Conservation (phyloP, 2,888 invertebrate genomes). For the Acrobasis repandana region DNA sequence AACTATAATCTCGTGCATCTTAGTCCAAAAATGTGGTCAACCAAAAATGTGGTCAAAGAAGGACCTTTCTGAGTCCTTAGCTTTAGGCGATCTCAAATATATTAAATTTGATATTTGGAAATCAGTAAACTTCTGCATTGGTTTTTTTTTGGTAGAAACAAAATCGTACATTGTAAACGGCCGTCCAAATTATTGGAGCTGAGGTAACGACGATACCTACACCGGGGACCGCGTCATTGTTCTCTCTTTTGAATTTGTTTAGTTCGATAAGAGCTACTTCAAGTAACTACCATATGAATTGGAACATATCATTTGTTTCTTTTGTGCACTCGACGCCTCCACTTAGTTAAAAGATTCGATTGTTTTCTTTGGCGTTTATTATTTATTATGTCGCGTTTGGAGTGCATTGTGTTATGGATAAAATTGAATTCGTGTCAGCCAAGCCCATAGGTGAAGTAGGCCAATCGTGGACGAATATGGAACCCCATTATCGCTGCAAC, state of each 20-base stretch:
- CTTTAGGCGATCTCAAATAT: no score
- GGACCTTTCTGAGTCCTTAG: no score
- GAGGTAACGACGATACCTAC: conserved; percentile 60
- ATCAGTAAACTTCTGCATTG: no score
- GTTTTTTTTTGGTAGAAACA: neutral
- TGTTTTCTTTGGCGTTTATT: conserved; percentile 60
- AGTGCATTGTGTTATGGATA: conserved; percentile 56
- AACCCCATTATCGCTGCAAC: conserved; percentile 61
- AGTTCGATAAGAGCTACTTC: conserved; percentile 77
- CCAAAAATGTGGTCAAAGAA: no score
- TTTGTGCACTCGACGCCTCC: conserved; percentile 60
- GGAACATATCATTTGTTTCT: conserved; percentile 67
- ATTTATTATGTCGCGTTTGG: conserved; percentile 45
- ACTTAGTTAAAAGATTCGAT: conserved; percentile 65
- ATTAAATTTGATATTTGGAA: no score
- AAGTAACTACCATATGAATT: conserved; percentile 66
- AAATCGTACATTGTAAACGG: conserved; percentile 51
- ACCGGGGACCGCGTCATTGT: conserved; percentile 63
- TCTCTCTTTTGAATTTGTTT: conserved; percentile 74
- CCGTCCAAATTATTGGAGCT: conserved; percentile 48
- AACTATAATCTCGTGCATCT: no score
- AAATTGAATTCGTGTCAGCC: conserved; percentile 63
- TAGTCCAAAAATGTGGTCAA: no score
- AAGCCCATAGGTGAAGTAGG: conserved; percentile 64
- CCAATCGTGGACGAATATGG: conserved; percentile 68